Percentiles rank a stretch among this genome's conserved stretches.
Evolutionary conservation across 2,113 vertebrate genomes (phyloP).

Genomic region (Gopherus flavomarginatus): DNA sequence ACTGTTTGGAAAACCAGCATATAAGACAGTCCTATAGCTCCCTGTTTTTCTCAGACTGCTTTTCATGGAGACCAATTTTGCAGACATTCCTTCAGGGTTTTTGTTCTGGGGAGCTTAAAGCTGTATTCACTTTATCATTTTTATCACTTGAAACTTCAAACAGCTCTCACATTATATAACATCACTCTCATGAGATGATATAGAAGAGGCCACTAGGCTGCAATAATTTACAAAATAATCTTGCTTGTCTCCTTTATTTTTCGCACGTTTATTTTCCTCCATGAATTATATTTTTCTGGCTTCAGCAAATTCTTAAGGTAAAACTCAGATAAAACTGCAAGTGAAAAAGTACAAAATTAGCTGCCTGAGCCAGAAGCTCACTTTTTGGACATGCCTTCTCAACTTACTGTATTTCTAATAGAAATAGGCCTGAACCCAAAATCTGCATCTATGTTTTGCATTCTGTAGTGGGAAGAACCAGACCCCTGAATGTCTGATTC

Average conservation of each 20-base stretch:
- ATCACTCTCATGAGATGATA: not conserved
- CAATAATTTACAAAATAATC: not conserved
- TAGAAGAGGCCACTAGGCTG: not conserved
- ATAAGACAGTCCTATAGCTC: not conserved
- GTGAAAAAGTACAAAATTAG: not conserved
- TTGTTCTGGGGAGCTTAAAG: not conserved
- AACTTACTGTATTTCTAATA: not conserved
- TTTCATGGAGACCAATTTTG: not conserved
- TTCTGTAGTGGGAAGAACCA: not conserved
- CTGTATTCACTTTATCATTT: fast-evolving
- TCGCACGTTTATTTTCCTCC: not conserved
- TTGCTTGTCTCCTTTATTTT: not conserved
- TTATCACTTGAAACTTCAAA: slow-evolving; percentile 1
- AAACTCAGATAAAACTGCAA: not conserved
- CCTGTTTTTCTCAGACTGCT: not conserved
- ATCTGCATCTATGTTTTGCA: not conserved
- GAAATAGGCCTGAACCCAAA: not conserved
- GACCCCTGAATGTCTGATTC: not conserved
- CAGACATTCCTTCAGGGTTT: not conserved
- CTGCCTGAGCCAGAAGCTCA: not conserved
- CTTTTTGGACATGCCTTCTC: not conserved
- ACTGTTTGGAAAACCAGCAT: not conserved
- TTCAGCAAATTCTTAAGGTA: not conserved
- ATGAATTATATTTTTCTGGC: not conserved
- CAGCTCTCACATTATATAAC: not conserved